Percentiles rank a stretch among this genome's conserved stretches.
These are phyloP conservation scores for Oxycera nigricornis DNA, from an alignment of 2,888 invertebrate species.

Conservation along the genomic window DNA sequence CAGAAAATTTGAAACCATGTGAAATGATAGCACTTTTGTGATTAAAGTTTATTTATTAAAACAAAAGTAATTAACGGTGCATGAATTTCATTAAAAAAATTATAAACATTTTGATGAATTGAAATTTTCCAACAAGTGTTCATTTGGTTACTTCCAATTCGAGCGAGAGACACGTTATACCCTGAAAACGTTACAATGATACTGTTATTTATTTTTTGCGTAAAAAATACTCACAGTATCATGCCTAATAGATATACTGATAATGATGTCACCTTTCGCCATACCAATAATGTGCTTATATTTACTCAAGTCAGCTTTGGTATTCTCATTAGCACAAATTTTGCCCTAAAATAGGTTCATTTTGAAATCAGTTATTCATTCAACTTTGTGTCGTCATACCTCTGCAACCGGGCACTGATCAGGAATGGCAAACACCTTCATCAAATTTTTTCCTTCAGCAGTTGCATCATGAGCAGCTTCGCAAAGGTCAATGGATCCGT, in stretches of 20 bases:
- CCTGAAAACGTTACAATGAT: conserved; percentile 50
- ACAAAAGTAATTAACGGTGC: too few relatives aligned
- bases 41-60: too few relatives aligned
- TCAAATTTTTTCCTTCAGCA: conserved; percentile 54
- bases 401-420: conserved; percentile 61
- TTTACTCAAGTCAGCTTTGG: conserved; percentile 59
- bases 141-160: conserved; percentile 57
- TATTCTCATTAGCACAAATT: conserved; percentile 58
- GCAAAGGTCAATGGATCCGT: conserved; percentile 62
- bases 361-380: neutral
- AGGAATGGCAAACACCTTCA: conserved; percentile 60
- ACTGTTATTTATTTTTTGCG: neutral
- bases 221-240: conserved; percentile 60
- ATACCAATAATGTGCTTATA: conserved; percentile 62
- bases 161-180: conserved; percentile 57
- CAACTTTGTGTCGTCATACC: conserved; percentile 48
- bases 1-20: too few relatives aligned
- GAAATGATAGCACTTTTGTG: too few relatives aligned
- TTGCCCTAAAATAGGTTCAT: conserved; percentile 55
- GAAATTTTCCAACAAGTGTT: too few relatives aligned
- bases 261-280: conserved; percentile 59
- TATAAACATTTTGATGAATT: too few relatives aligned
- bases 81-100: too few relatives aligned
- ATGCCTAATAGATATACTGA: conserved; percentile 59
- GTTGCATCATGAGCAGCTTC: conserved; percentile 49